phyloP scores from a whole-genome alignment of 2,113 vertebrate genomes.

The Psammodynastes pulverulentus region DNA sequence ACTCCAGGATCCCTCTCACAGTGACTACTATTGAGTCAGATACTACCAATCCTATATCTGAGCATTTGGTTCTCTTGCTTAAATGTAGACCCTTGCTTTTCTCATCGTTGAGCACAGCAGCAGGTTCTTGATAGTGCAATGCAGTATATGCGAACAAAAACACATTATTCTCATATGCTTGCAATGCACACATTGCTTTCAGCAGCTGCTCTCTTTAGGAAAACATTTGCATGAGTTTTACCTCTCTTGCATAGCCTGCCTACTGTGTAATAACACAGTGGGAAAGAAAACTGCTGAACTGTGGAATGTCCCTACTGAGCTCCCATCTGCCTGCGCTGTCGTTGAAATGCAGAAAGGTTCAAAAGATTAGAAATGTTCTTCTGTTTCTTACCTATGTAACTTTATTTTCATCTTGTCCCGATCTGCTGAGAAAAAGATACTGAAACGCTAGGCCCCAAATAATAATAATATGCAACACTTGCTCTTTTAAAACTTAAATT shows the following conservation, averaged over 20 bases:
- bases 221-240: background rate
- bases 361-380: constrained; percentile 52
- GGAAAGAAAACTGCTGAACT: constrained; percentile 7
- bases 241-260: constrained; percentile 1
- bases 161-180: background rate
- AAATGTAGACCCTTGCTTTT: background rate
- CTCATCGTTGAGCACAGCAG: background rate
- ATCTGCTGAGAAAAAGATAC: constrained; percentile 48
- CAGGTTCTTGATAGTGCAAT: background rate
- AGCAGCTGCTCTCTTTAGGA: constrained; percentile 23
- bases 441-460: constrained; percentile 38
- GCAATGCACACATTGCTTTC: background rate
- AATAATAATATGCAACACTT: constrained; percentile 1
- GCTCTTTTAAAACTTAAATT: constrained; percentile 28
- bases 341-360: constrained; percentile 61
- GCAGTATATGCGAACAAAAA: background rate
- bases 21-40: background rate
- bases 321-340: constrained; percentile 47
- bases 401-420: constrained; percentile 42
- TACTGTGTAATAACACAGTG: constrained; percentile 4
- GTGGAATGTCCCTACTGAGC: constrained; percentile 23
- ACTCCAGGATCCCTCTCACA: background rate
- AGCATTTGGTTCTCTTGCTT: background rate
- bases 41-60: background rate
- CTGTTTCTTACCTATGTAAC: constrained; percentile 43